Conservation (phyloP, 1,140 invertebrate species). For the Chionoecetes opilio region DNA sequence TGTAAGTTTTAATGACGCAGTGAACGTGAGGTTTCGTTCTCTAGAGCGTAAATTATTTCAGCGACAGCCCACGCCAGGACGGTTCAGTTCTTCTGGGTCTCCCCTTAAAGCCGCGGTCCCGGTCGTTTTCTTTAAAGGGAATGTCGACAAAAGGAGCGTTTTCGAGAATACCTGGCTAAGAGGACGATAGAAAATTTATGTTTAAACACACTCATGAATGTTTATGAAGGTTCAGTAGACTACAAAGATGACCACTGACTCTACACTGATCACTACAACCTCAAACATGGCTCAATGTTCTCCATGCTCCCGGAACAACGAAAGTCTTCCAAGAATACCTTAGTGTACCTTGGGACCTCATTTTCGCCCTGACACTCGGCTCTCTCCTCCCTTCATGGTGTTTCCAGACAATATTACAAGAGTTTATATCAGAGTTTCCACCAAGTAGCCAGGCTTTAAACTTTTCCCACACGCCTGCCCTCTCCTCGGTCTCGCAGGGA, state of each 20-base stretch:
- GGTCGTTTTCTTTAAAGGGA: neutral
- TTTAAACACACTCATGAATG: neutral
- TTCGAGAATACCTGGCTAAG: neutral
- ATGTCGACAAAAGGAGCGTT: neutral
- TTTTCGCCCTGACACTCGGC: neutral
- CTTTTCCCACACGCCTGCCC: neutral
- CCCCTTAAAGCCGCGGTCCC: slow-evolving; percentile 12
- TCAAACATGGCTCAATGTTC: neutral
- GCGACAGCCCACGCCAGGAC: neutral
- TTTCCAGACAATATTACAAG: neutral
- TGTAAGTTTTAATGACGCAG: slow-evolving; percentile 3
- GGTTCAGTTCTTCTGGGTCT: neutral
- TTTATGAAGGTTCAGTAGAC: neutral
- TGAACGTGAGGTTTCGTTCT: neutral
- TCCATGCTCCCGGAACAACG: neutral
- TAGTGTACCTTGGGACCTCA: neutral
- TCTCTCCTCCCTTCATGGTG: neutral
- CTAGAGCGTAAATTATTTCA: neutral
- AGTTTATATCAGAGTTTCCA: neutral
- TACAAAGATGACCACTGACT: neutral
- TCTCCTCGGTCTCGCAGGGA: neutral
- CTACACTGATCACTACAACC: neutral
- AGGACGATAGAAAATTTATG: neutral
- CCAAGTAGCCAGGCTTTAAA: neutral
- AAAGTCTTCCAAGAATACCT: neutral